Evolutionary conservation across 92 coral and sea anemone genomes (phyloP), one percentile per base, ranked within the genome.

Genomic region (Isaurus tuberculatus): DNA sequence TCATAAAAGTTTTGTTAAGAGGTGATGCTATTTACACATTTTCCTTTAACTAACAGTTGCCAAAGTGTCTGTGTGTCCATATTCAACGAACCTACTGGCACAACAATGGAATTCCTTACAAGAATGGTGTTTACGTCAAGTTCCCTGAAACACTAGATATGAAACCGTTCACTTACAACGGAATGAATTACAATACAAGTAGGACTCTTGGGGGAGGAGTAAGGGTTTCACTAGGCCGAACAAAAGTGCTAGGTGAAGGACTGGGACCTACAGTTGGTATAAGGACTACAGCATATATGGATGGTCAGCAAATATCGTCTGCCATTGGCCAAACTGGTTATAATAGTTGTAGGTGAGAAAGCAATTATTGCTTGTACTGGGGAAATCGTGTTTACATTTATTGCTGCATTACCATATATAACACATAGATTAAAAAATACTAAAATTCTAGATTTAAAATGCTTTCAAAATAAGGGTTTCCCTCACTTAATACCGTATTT

Each of bases 61-160:
- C 99, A 0, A 92, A 88, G 85, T 96, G 99, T 73, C 91, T 96
- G 33, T 96, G 99, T 70, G 86, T 96, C 49, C 99, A 96, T 70
- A 86, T 96, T 84, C 95, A 96, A 51, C 92, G 99, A 6, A 96
- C 98, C 4, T 96, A 96, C 81, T 96, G 99, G 99, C 99, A 94
- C 63, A 46, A 83, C 74, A 91, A 90, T 85, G 98, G 99, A 4
- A 79, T 90, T 10, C 99, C 99, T 8, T 96, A 92, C 86, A 96
- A 96, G 83, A 96, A 93, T 85, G 84, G 91, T 69, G 79, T 88
- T 7, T 90, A 86, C 70, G 84, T 96, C 28, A 88, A 81, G 63
- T 96, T 92, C 78, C 87, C 97, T 6, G 99, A 96, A 72, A 84
- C 67, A 23, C 90, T 96, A 13, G 89, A 96, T 71, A 89, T 92